Conservation (phyloP, 30 jellyfish, hydroid and myxozoan genomes). For the Mastigias papua region DNA sequence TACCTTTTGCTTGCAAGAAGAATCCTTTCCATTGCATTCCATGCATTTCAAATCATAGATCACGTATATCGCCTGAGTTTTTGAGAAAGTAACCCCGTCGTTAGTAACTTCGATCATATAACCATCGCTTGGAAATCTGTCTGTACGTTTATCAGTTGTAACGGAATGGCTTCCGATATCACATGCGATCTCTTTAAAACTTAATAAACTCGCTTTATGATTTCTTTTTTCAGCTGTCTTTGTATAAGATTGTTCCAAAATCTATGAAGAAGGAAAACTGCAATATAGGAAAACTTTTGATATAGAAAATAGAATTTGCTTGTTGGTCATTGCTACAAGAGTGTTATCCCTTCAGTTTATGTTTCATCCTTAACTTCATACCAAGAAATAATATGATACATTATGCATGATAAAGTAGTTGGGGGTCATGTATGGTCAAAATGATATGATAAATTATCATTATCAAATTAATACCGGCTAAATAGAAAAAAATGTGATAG, state of each 20-base stretch:
- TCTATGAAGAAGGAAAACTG: not conserved
- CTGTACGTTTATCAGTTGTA: slow-evolving; percentile 1
- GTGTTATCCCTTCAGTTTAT: too few species aligned
- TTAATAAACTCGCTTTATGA: not conserved
- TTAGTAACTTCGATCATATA: slow-evolving; percentile 66
- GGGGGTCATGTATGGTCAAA: too few species aligned
- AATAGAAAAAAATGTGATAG: too few species aligned
- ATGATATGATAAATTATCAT: too few species aligned
- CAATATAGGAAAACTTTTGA: not conserved
- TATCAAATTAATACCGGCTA: too few species aligned
- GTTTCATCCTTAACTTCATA: too few species aligned
- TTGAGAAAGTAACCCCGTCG: slow-evolving; percentile 44
- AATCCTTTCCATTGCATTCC: slow-evolving; percentile 58
- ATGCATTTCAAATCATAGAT: slow-evolving; percentile 84
- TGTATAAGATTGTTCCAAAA: not conserved
- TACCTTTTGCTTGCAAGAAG: not conserved
- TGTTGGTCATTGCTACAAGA: too few species aligned
- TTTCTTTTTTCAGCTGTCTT: not conserved
- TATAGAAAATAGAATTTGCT: not conserved
- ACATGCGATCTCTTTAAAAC: not conserved
- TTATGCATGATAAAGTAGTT: too few species aligned
- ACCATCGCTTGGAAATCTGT: slow-evolving; percentile 56
- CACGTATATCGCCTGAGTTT: slow-evolving; percentile 26
- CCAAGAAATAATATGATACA: too few species aligned
- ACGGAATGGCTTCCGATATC: slow-evolving; percentile 16